Conservation (phyloP, 2,888 invertebrate genomes). For the Lucinisca nassula region DNA sequence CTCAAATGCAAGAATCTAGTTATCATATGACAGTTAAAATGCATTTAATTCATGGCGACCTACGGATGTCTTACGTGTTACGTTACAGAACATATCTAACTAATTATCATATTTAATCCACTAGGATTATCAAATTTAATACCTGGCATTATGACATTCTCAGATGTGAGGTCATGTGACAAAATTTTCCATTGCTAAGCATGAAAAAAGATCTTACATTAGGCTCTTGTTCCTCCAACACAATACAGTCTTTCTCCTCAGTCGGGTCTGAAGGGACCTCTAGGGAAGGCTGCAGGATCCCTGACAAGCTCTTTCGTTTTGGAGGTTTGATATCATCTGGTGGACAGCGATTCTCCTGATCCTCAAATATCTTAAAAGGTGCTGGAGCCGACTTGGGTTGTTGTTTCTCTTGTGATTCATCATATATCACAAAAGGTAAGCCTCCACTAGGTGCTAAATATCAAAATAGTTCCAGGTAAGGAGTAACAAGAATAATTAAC, state of each 20-base stretch:
- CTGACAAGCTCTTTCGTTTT: conserved; percentile 40
- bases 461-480: no score
- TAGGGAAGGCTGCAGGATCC: conserved; percentile 38
- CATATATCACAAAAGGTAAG: conserved; percentile 63
- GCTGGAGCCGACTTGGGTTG: conserved; percentile 14
- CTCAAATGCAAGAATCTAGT: no score
- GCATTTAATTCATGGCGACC: no score
- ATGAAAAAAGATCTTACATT: neutral
- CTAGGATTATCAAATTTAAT: no score
- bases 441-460: conserved; percentile 23
- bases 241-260: conserved; percentile 44
- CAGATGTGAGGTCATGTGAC: no score
- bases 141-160: no score
- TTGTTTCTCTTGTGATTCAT: conserved; percentile 46
- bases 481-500: no score
- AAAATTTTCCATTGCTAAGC: no score
- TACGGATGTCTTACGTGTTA: no score
- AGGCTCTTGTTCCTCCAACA: conserved; percentile 38
- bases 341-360: conserved; percentile 56
- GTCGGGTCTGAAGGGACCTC: conserved; percentile 11
- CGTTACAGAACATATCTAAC: no score
- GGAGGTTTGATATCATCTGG: neutral
- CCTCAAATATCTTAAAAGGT: conserved; percentile 53
- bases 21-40: no score
- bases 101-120: no score